Conservation (phyloP, 2,113 vertebrate genomes). For the Sisor rabdophorus region DNA sequence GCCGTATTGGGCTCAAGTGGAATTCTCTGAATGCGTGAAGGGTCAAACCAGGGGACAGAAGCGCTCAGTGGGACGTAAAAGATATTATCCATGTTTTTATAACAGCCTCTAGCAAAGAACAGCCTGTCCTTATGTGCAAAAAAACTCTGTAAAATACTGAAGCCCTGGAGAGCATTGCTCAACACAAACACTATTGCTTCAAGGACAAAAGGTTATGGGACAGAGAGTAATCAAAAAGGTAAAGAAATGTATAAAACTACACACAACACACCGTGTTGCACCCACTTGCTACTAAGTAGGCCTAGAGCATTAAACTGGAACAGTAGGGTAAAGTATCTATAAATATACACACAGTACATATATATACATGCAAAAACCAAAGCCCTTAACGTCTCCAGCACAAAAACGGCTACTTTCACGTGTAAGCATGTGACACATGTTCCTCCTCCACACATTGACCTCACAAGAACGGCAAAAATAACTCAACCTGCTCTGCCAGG, state of each 20-base stretch:
- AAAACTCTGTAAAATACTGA: constrained; percentile 47
- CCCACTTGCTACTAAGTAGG: constrained; percentile 19
- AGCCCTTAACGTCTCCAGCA: constrained; percentile 16
- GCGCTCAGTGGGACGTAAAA: constrained; percentile 46
- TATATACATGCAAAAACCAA: constrained; percentile 6
- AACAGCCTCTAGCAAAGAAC: constrained; percentile 52
- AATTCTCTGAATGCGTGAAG: constrained; percentile 18
- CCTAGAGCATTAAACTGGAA: constrained; percentile 31
- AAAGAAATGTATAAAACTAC: constrained; percentile 18
- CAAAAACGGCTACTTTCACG: constrained; percentile 49
- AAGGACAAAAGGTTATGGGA: constrained; percentile 56
- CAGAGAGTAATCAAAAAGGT: constrained; percentile 34
- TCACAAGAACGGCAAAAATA: constrained; percentile 71
- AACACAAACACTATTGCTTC: constrained; percentile 45
- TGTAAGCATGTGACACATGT: constrained; percentile 51
- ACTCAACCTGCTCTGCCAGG: constrained; percentile 68
- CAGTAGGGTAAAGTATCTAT: not conserved
- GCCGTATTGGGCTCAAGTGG: constrained; percentile 5
- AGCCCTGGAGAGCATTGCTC: constrained; percentile 44
- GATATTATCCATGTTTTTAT: constrained; percentile 51
- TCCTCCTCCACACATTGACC: constrained; percentile 64
- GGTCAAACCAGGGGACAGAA: constrained; percentile 43
- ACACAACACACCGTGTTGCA: constrained; percentile 3
- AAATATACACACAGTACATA: not conserved
- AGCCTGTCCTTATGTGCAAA: constrained; percentile 49